These are phyloP conservation scores for Diaphora mendica DNA, from an alignment of 2,888 invertebrate species.

Conservation along the genomic window DNA sequence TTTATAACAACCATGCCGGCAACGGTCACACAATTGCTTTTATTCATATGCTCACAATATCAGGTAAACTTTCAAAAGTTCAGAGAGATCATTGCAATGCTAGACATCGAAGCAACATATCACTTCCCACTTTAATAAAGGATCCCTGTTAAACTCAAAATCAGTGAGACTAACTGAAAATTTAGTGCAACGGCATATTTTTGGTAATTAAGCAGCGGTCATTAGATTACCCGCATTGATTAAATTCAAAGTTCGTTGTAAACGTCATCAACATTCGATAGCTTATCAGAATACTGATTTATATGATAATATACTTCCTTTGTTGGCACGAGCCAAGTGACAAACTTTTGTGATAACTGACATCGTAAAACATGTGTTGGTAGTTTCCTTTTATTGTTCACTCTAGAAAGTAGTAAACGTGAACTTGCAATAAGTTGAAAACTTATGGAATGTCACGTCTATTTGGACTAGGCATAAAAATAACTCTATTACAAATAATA, in stretches of 20 bases:
- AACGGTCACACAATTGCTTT: background rate
- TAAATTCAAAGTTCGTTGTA: background rate
- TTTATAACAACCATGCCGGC: background rate
- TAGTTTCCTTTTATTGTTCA: slow-evolving; percentile 9
- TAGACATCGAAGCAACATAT: too few species aligned
- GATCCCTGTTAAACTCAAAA: background rate
- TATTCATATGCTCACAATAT: background rate
- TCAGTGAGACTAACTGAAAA: background rate
- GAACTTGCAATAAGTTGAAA: slow-evolving; percentile 10
- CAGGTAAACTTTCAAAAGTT: background rate
- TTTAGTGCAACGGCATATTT: background rate
- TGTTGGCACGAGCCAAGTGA: background rate
- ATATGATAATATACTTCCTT: slow-evolving; percentile 13
- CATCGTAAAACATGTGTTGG: slow-evolving; percentile 11
- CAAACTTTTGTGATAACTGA: slow-evolving; percentile 12
- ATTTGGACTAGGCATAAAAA: background rate
- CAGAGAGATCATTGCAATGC: background rate
- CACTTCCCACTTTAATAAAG: background rate
- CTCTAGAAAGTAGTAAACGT: slow-evolving; percentile 6
- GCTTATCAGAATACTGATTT: slow-evolving; percentile 12
- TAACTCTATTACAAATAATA: background rate
- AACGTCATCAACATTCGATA: slow-evolving; percentile 9
- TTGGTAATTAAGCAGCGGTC: background rate
- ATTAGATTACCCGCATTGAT: background rate
- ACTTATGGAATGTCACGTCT: slow-evolving; percentile 2